phyloP scores from a whole-genome alignment of 2,113 vertebrate species.

The Alces alces region DNA sequence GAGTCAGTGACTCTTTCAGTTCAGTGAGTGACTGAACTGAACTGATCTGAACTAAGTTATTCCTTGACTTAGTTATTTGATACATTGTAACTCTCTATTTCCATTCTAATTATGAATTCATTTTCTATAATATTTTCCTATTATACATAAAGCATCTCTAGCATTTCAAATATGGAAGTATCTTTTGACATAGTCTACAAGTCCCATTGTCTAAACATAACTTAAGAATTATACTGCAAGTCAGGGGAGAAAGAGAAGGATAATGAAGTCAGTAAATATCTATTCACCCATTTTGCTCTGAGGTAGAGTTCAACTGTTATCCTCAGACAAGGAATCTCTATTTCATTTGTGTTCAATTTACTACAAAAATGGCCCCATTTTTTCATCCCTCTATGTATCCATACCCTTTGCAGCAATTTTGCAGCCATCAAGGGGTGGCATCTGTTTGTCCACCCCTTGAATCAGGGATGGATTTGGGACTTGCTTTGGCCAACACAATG shows the following conservation, averaged over 20 bases:
- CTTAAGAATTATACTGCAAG: background rate
- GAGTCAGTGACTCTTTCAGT: background rate
- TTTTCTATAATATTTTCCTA: background rate
- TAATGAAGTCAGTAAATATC: background rate
- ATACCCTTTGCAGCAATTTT: background rate
- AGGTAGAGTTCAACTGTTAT: background rate
- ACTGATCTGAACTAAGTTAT: background rate
- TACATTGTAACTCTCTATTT: background rate
- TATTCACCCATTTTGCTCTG: background rate
- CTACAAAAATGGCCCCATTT: background rate
- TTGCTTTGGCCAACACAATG: background rate
- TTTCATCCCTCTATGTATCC: background rate
- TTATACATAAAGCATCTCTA: background rate
- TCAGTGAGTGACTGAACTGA: background rate
- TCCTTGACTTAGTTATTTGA: background rate
- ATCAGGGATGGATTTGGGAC: background rate
- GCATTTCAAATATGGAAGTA: conserved; percentile 3
- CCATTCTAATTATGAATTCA: background rate
- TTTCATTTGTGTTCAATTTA: background rate
- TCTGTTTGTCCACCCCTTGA: background rate
- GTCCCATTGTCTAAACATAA: background rate
- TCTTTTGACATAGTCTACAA: background rate
- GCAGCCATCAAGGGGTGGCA: background rate
- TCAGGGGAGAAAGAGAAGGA: background rate
- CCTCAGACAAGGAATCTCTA: background rate